Evolutionary conservation across 2,797 vertebrate genomes (phyloP).

Genomic region (Schizopygopsis malacanthus): DNA sequence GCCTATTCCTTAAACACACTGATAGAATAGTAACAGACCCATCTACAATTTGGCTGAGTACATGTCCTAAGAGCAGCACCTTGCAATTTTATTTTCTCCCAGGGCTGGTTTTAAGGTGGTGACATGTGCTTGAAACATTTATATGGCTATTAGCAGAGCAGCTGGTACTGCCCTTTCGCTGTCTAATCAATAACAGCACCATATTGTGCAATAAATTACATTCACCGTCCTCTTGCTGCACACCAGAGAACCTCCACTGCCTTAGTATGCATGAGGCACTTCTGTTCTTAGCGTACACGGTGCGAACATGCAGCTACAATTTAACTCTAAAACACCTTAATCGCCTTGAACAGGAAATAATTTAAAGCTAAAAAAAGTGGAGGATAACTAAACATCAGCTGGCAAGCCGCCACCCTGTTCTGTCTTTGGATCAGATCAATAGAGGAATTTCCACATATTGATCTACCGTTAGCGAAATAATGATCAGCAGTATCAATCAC

Average conservation of each 20-base stretch:
- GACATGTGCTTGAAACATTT: slow-evolving; percentile 62
- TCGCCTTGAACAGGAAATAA: slow-evolving; percentile 55
- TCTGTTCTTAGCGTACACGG: slow-evolving; percentile 37
- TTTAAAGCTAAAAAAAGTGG: slow-evolving; percentile 56
- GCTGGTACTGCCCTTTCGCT: slow-evolving; percentile 63
- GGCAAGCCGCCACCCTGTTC: slow-evolving; percentile 56
- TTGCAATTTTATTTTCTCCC: slow-evolving; percentile 7
- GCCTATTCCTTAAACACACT: background rate
- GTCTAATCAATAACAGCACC: slow-evolving; percentile 61
- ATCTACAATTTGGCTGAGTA: slow-evolving; percentile 26
- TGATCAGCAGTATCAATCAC: slow-evolving; percentile 72
- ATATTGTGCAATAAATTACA: slow-evolving; percentile 67
- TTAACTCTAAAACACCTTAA: slow-evolving; percentile 57
- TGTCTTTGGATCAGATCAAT: slow-evolving; percentile 68
- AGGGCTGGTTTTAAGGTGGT: slow-evolving; percentile 43
- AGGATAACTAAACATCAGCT: slow-evolving; percentile 60
- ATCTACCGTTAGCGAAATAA: slow-evolving; percentile 67
- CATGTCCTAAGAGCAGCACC: slow-evolving; percentile 7
- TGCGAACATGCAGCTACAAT: slow-evolving; percentile 40
- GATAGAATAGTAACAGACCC: background rate
- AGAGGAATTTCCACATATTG: slow-evolving; percentile 75
- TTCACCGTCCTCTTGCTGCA: slow-evolving; percentile 58
- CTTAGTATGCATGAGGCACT: slow-evolving; percentile 52
- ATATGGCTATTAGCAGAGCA: slow-evolving; percentile 62
- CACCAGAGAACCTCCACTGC: slow-evolving; percentile 50